Base-by-base conservation (phyloP, 1,140 invertebrate genomes). In the Zaprionus kolodkinae region DNA sequence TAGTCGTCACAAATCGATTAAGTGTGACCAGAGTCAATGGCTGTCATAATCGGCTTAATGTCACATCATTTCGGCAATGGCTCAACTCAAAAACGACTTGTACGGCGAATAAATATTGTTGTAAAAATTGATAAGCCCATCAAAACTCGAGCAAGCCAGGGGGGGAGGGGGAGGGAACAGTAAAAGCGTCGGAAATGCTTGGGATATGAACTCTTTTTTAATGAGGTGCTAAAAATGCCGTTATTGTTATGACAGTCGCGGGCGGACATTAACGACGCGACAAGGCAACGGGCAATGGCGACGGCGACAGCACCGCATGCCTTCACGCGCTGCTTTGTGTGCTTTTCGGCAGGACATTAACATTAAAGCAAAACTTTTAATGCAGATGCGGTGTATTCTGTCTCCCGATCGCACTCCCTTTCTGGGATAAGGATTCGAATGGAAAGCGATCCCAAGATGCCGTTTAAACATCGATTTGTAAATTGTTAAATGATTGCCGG, bases 381-480 rank as follows among this genome's bases (percentile, higher is more conserved):
- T 64, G 60, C 65, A 60, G 59, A 71, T 67, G 68, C 25, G 70
- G 63, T 54, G 65, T 61, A 11, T 27, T 40, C 48, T n/a, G 27
- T 17, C 50, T 13, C 6, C 36, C 30, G 30, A 40, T 15, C 27
- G 27, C 27, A 40, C 48, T 25, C 13, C 7, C 38, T 30, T 30
- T 45, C 50, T 25, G 13, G 10, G 45, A 17, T 33, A 17, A 15
- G 52, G 9, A 9, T 25, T 40, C 38, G 25, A 10, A 21, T 7
- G 10, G 12, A 11, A 25, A 64, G 38, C 69, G 69, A 55, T 83
- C 45, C 45, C 45, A 71, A 78, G 83, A 62, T 62, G 66, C 62
- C 78, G 82, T 88, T 88, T 90, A 90, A 91, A 90, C 79, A 91
- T 90, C 86, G 86, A 90, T 90, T 90, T 90, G 86, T 90, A 90